Evolutionary conservation across 2,888 invertebrate genomes (phyloP), one percentile per base, ranked within the genome.

Genomic region (Strigamia transsilvanica): DNA sequence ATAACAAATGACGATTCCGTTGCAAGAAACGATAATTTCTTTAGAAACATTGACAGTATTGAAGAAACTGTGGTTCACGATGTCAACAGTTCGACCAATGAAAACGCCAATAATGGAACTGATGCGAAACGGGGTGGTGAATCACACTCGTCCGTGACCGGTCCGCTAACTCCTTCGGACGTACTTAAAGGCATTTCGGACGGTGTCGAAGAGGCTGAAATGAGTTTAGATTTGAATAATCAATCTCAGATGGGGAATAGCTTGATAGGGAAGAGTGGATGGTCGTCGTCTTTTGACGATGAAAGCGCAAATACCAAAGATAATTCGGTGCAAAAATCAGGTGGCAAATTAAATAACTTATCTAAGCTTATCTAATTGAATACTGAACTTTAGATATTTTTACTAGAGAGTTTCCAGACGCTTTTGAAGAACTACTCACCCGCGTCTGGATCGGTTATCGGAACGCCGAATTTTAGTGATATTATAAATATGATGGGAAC

Each of bases 281-380:
- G 86, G 86, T 85, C 85, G 1, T 85, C 85, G 18, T 82, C 84
- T 0, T 84, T 84, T 82, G 85, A 84, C 38, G 83, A 81, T 51
- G 82, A 80, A 42, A 56, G 7, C 38, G 27, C 82, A 32, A 27
- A 18, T 46, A 27, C 21, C 12, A 79, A 38, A 34, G 79, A 79
- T 6, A 79, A 34, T 12, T 21, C 38, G 2, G 34, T 73, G 13
- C 73, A 73, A 73, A 73, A 73, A 73, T 73, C 73, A 73, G 73
- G 73, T 73, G 27, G 1, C 9, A 9, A 5, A 6, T 56, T 18
- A 18, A 7, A 51, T 13, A 13, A 6, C 18, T 18, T 4, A 7
- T 27, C 12, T 12, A 73, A n/a, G 5, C 27, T n/a, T 12, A 66
- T 66, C n/a, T 66, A 21, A 34, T 2, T 77, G 3, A 51, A 32